Evolutionary conservation across 1,140 invertebrate species (phyloP).

Genomic region (Drosophila miranda): DNA sequence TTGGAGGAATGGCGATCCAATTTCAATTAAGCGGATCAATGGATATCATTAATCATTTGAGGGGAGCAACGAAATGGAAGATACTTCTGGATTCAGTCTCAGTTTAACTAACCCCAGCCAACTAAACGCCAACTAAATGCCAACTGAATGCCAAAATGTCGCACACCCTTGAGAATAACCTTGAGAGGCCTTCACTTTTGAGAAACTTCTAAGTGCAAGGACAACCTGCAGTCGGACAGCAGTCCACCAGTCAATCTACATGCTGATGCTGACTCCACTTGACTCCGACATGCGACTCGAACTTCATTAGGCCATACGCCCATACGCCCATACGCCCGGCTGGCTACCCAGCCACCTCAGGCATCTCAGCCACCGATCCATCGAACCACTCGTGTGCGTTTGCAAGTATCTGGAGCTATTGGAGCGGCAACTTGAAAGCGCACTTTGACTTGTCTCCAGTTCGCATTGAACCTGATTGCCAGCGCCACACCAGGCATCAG

Average conservation of each 20-base stretch:
- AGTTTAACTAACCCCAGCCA: background rate
- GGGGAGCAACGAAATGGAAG: background rate
- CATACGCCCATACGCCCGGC: slow-evolving; percentile 6
- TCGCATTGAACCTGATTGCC: slow-evolving; percentile 70
- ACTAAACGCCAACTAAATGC: too few species aligned
- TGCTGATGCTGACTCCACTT: slow-evolving; percentile 57
- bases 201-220: slow-evolving; percentile 66
- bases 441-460: slow-evolving; percentile 49
- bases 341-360: slow-evolving; percentile 9
- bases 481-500: slow-evolving; percentile 42
- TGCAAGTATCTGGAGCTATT: slow-evolving; percentile 35
- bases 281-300: slow-evolving; percentile 77
- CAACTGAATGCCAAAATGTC: background rate
- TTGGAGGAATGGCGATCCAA: slow-evolving; percentile 15
- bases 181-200: slow-evolving; percentile 68
- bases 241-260: slow-evolving; percentile 31
- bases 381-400: background rate
- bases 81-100: slow-evolving; percentile 9
- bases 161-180: slow-evolving; percentile 34
- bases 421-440: slow-evolving; percentile 75
- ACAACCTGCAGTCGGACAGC: slow-evolving; percentile 45
- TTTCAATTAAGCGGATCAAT: slow-evolving; percentile 45
- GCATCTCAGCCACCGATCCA: slow-evolving; percentile 1
- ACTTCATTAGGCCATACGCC: slow-evolving; percentile 36
- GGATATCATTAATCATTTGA: slow-evolving; percentile 17